phyloP scores from a whole-genome alignment of 2,888 invertebrate species.

The Globia sparganii region DNA sequence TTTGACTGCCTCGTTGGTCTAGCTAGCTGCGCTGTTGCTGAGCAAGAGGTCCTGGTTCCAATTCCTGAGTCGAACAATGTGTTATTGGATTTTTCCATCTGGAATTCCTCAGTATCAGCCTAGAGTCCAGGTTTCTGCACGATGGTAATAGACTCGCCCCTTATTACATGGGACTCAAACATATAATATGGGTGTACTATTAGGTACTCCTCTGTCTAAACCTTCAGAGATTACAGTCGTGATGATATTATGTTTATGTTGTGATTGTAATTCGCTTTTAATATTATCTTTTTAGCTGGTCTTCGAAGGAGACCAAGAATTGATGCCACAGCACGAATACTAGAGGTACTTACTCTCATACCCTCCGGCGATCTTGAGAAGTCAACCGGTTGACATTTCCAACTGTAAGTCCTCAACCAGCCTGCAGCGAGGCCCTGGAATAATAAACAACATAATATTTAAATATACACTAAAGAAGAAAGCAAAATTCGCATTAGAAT shows the following conservation, averaged over 20 bases:
- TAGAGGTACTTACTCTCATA: constrained; percentile 92
- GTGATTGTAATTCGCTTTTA: background rate
- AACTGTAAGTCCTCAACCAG: constrained; percentile 96
- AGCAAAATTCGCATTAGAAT: too few relatives aligned
- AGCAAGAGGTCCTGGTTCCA: background rate
- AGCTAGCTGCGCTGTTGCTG: background rate
- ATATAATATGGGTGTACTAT: background rate
- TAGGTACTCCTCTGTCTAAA: too few relatives aligned
- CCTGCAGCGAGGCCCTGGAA: constrained; percentile 93
- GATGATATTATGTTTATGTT: too few relatives aligned
- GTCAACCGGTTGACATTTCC: constrained; percentile 98
- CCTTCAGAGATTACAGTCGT: background rate
- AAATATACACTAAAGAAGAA: too few relatives aligned
- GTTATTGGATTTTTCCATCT: background rate
- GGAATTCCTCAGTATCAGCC: background rate
- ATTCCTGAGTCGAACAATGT: background rate
- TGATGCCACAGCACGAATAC: constrained; percentile 4
- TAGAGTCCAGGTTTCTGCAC: background rate
- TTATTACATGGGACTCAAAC: background rate
- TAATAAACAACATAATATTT: constrained; percentile 13
- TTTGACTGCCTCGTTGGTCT: background rate
- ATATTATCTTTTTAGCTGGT: background rate
- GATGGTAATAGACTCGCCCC: background rate
- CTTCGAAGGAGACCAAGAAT: background rate
- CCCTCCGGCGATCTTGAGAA: constrained; percentile 94